Percentiles rank a stretch among this genome's conserved stretches.
phyloP scores from a whole-genome alignment of 2,113 vertebrate species.

The Melierax canorus region DNA sequence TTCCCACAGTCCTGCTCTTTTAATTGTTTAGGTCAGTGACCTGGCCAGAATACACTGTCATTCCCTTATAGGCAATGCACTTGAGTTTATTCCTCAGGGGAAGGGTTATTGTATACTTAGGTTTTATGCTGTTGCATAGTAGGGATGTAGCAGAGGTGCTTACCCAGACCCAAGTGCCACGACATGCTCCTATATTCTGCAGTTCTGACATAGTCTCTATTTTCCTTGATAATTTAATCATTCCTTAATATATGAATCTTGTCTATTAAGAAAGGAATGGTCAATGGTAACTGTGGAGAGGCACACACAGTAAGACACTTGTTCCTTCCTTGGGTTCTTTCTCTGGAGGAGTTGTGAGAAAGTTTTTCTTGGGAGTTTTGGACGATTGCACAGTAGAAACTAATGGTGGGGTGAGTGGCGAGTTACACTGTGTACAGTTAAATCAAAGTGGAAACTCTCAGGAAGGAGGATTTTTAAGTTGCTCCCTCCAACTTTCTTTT shows the following conservation, averaged over 20 bases:
- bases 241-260: background rate
- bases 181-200: background rate
- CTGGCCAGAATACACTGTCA: accelerated
- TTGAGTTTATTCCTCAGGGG: background rate
- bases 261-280: background rate
- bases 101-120: background rate
- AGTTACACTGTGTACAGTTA: background rate
- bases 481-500: background rate
- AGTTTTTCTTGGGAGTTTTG: background rate
- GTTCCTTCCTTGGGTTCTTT: background rate
- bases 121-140: background rate
- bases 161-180: background rate
- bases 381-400: background rate
- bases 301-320: background rate
- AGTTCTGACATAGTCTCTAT: background rate
- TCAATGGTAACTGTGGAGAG: background rate
- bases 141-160: background rate
- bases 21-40: background rate
- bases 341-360: background rate
- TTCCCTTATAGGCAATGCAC: background rate
- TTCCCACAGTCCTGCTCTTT: background rate
- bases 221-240: background rate
- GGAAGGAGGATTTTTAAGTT: background rate
- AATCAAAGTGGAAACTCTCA: background rate
- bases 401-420: accelerated